phyloP scores from a whole-genome alignment of 2,113 vertebrate species.

The human (Homo sapiens) region DNA sequence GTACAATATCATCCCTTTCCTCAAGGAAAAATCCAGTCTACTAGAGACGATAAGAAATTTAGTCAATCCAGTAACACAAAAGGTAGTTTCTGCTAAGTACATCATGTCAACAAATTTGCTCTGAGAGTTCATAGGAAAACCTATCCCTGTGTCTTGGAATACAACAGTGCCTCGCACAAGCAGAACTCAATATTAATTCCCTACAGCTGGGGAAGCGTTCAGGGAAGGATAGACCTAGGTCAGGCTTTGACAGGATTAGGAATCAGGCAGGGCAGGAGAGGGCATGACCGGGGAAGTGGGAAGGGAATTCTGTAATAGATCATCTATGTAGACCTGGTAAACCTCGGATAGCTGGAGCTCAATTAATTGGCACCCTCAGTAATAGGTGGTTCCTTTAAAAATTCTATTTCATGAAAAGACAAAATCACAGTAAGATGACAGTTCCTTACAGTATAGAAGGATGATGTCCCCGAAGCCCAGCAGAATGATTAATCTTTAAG shows the following conservation, averaged over 20 bases:
- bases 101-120: not conserved
- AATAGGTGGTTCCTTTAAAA: conserved; percentile 20
- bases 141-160: not conserved
- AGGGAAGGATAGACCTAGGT: not conserved
- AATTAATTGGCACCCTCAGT: not conserved
- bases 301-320: not conserved
- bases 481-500: conserved; percentile 60
- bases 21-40: not conserved
- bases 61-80: not conserved
- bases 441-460: not conserved
- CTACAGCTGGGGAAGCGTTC: not conserved
- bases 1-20: not conserved
- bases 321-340: not conserved
- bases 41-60: not conserved
- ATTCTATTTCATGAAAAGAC: not conserved
- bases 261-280: not conserved
- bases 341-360: not conserved
- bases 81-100: not conserved
- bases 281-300: not conserved
- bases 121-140: not conserved
- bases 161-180: too few species aligned
- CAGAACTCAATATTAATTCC: too few species aligned
- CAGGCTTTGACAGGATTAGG: not conserved
- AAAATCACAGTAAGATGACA: conserved; percentile 28
- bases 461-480: not conserved